Conservation (phyloP, 2,888 invertebrate genomes). For the Hipparchia sbordonii region DNA sequence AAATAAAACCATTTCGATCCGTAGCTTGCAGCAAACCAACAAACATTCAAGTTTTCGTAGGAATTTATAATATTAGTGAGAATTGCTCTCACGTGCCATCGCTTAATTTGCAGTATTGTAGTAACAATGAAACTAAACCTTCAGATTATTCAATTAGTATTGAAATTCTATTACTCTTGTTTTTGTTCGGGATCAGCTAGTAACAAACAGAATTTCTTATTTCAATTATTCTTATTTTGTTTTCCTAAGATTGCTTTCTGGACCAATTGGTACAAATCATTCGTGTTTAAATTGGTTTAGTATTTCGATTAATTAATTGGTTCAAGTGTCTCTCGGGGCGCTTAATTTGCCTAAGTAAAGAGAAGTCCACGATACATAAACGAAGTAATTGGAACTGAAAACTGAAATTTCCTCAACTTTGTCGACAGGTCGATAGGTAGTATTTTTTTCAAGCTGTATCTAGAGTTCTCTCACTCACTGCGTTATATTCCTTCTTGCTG, state of each 20-base stretch:
- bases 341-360: constrained; percentile 40
- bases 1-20: no score
- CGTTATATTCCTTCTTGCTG: no score
- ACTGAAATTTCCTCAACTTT: neutral
- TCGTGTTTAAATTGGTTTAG: constrained; percentile 51
- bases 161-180: neutral
- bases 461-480: neutral
- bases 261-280: constrained; percentile 37
- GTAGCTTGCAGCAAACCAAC: no score
- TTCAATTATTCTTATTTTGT: constrained; percentile 1
- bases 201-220: constrained; percentile 2
- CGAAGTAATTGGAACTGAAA: constrained; percentile 11
- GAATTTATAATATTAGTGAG: no score
- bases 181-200: neutral
- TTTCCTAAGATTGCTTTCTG: constrained; percentile 31
- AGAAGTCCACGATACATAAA: neutral
- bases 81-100: no score
- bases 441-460: neutral
- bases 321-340: constrained; percentile 48
- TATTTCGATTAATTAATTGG: constrained; percentile 54
- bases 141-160: neutral
- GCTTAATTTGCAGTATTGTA: no score
- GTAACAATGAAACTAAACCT: neutral
- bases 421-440: neutral
- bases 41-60: no score